phyloP scores from a whole-genome alignment of 2,888 invertebrate species.

The Acanthoscelides obtectus region DNA sequence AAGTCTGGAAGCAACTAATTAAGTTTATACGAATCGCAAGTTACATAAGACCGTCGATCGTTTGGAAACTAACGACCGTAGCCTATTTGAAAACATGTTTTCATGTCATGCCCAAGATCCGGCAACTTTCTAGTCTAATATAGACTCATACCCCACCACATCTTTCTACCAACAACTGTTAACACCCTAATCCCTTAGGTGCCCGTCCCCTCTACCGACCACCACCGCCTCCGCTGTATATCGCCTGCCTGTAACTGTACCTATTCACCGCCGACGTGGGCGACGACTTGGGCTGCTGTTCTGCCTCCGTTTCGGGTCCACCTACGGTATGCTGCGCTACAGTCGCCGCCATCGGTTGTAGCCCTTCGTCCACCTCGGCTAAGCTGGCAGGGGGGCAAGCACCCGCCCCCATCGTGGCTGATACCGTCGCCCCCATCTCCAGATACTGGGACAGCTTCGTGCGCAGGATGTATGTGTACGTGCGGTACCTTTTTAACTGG shows the following conservation, averaged over 20 bases:
- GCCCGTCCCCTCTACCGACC: not conserved
- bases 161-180: not conserved
- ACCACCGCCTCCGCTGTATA: slow-evolving; percentile 24
- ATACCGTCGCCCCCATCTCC: slow-evolving; percentile 32
- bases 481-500: slow-evolving; percentile 78
- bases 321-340: slow-evolving; percentile 3
- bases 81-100: too few species aligned
- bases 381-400: slow-evolving; percentile 48
- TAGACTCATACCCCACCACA: not conserved
- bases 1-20: too few species aligned
- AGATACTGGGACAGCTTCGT: slow-evolving; percentile 60
- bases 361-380: slow-evolving; percentile 53
- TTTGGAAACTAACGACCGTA: too few species aligned
- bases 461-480: slow-evolving; percentile 72
- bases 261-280: slow-evolving; percentile 57
- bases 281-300: not conserved
- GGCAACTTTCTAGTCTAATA: not conserved
- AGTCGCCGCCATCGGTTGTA: slow-evolving; percentile 20
- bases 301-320: too few species aligned
- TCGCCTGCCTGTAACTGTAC: slow-evolving; percentile 60
- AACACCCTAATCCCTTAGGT: not conserved
- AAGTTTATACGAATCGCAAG: too few species aligned
- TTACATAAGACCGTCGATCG: too few species aligned
- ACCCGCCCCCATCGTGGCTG: not conserved
- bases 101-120: not conserved